A percentile compares a stretch with the other conserved stretches of the same genome.
Evolutionary conservation across 2,888 invertebrate species (phyloP).

Genomic region (Neocrepidodera transversa): DNA sequence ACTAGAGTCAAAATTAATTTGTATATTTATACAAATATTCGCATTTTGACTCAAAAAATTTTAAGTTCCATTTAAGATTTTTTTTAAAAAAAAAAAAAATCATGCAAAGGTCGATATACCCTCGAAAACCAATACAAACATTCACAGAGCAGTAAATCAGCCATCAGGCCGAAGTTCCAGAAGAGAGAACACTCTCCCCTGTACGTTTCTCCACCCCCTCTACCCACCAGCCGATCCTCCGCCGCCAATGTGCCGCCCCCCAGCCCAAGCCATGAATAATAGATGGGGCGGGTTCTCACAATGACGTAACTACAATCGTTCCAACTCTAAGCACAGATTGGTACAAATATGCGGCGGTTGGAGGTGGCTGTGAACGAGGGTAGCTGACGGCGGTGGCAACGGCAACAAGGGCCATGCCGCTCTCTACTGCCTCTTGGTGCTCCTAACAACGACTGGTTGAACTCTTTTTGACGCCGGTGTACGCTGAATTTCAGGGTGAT

Average conservation of each 20-base stretch:
- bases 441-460: slow-evolving; percentile 9
- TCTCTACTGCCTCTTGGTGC: slow-evolving; percentile 11
- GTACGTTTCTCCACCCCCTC: slow-evolving; percentile 15
- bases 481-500: neutral
- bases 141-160: slow-evolving; percentile 37
- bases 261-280: slow-evolving; percentile 55
- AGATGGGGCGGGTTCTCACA: slow-evolving; percentile 60
- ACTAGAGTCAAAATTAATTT: no score
- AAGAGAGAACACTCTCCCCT: slow-evolving; percentile 23
- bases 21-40: no score
- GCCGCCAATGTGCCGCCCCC: slow-evolving; percentile 26
- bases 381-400: neutral
- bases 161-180: slow-evolving; percentile 37
- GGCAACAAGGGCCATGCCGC: neutral
- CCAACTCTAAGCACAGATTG: slow-evolving; percentile 57
- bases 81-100: no score
- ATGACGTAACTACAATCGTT: slow-evolving; percentile 62
- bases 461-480: neutral
- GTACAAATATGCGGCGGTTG: slow-evolving; percentile 51
- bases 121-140: slow-evolving; percentile 38
- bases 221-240: slow-evolving; percentile 9
- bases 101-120: no score
- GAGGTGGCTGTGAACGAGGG: slow-evolving; percentile 5
- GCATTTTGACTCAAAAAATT: no score
- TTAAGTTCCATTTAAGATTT: no score